A percentile compares a stretch with the other conserved stretches of the same genome.
These are phyloP conservation scores for Reinhardtius hippoglossoides DNA, from an alignment of 2,113 vertebrate species.

Conservation along the genomic window DNA sequence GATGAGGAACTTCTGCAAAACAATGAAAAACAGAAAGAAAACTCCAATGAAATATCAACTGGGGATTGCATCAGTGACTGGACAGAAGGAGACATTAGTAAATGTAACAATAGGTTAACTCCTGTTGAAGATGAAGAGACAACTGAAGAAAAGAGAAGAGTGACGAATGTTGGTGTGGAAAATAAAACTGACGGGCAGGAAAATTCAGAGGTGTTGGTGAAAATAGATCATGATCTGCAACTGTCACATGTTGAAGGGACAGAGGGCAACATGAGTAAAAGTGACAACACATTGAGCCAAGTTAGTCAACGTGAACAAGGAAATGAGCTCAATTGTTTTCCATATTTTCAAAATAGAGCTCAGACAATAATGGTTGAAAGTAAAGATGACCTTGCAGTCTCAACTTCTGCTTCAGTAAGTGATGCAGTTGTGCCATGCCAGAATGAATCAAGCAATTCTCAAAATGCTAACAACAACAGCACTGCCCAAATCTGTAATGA, in stretches of 20 bases:
- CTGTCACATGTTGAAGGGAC: slow-evolving; percentile 6
- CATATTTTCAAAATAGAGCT: slow-evolving; percentile 10
- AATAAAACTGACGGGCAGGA: not conserved
- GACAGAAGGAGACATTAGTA: not conserved
- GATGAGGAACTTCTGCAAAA: not conserved
- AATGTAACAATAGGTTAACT: not conserved
- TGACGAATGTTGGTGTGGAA: not conserved
- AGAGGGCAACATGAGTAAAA: not conserved
- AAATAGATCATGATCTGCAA: slow-evolving; percentile 10
- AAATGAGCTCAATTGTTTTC: slow-evolving; percentile 2
- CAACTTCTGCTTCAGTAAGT: not conserved
- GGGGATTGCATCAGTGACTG: not conserved
- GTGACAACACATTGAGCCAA: not conserved
- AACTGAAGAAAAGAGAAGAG: slow-evolving; percentile 1
- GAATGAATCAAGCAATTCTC: slow-evolving; percentile 34
- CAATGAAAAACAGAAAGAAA: slow-evolving; percentile 4
- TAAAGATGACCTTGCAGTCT: slow-evolving; percentile 15
- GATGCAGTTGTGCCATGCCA: slow-evolving; percentile 69
- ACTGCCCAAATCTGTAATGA: slow-evolving; percentile 22
- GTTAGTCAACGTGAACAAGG: slow-evolving; percentile 9
- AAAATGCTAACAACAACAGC: slow-evolving; percentile 20
- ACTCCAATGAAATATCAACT: not conserved
- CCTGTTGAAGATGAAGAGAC: not conserved
- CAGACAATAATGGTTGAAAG: slow-evolving; percentile 18
- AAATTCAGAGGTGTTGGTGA: not conserved